Evolutionary conservation across 2,888 invertebrate genomes (phyloP).

Genomic region (Thymelicus lineola): DNA sequence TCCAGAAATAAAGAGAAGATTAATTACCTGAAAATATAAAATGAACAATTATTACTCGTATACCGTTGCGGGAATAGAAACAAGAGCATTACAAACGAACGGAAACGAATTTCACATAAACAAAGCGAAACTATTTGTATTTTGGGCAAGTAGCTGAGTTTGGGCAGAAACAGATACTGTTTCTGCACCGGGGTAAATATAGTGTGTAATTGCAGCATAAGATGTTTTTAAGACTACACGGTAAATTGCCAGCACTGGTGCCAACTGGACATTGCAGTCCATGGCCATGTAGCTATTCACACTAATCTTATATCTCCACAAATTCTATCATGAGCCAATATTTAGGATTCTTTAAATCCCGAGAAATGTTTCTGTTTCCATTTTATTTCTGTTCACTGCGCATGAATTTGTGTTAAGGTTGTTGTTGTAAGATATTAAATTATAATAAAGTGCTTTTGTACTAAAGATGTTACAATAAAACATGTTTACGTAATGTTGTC

Average conservation of each 20-base stretch:
- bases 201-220: background rate
- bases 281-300: background rate
- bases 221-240: background rate
- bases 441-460: too few relatives aligned
- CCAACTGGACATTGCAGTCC: background rate
- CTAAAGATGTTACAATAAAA: too few relatives aligned
- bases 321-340: too few relatives aligned
- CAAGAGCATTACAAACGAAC: constrained; percentile 13
- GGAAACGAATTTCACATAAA: constrained; percentile 23
- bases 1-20: constrained; percentile 77
- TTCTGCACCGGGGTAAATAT: constrained; percentile 8
- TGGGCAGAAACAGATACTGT: constrained; percentile 9
- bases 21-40: constrained; percentile 82
- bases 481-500: too few relatives aligned
- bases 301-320: too few relatives aligned
- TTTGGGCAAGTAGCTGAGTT: constrained; percentile 5
- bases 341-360: too few relatives aligned
- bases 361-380: too few relatives aligned
- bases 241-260: constrained; percentile 1
- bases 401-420: too few relatives aligned
- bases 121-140: constrained; percentile 22
- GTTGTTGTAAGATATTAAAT: too few relatives aligned
- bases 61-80: constrained; percentile 4
- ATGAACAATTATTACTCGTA: constrained; percentile 63
- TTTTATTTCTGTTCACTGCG: too few relatives aligned